These are phyloP conservation scores for Excalfactoria chinensis DNA, from an alignment of 2,113 vertebrate species.

Conservation along the genomic window DNA sequence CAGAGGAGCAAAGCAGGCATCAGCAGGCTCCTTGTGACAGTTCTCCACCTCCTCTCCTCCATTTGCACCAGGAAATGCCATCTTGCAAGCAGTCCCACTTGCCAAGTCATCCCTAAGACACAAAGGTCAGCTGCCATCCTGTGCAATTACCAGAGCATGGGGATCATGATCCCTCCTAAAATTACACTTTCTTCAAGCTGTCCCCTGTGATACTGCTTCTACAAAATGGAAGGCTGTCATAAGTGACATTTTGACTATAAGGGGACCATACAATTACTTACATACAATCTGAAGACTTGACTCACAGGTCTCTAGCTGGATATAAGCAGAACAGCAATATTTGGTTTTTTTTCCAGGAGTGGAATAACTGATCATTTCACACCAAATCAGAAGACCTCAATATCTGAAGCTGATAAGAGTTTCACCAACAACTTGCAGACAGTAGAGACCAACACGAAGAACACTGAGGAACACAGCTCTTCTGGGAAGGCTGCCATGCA, in stretches of 20 bases:
- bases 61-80: neutral
- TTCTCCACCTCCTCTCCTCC: fast-evolving
- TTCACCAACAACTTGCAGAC: neutral
- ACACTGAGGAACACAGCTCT: neutral
- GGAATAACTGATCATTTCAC: neutral
- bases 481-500: neutral
- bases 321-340: neutral
- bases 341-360: neutral
- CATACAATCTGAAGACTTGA: neutral
- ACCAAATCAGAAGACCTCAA: neutral
- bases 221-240: neutral
- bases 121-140: neutral
- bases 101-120: neutral
- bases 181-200: neutral
- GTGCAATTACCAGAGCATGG: fast-evolving
- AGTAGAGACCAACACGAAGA: neutral
- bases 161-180: neutral
- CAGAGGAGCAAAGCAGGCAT: neutral
- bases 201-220: neutral
- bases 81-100: neutral
- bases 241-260: neutral
- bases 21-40: fast-evolving
- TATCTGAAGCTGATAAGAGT: neutral
- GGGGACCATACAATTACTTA: neutral
- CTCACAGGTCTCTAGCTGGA: neutral